These are phyloP conservation scores for Heliopora coerulea DNA, from an alignment of 92 coral and sea anemone genomes.

Conservation along the genomic window DNA sequence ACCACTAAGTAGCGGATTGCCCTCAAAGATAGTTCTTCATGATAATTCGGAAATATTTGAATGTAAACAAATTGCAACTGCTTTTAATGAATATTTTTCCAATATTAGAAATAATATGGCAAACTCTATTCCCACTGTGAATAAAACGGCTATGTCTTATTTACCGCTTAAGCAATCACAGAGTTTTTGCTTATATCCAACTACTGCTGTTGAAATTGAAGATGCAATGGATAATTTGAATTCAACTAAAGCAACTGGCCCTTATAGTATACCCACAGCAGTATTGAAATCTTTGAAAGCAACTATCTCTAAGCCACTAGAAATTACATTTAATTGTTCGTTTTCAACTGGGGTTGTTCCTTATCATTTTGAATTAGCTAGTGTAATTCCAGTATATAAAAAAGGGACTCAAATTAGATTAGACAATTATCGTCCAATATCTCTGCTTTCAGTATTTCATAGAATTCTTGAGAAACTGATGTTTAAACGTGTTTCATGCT, in stretches of 20 bases:
- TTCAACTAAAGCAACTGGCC: neutral
- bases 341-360: slow-evolving; percentile 2
- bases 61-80: no score
- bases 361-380: neutral
- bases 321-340: neutral
- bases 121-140: no score
- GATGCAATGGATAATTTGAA: neutral
- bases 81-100: no score
- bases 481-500: neutral
- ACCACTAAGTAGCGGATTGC: no score
- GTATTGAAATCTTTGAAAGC: neutral
- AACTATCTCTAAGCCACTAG: neutral
- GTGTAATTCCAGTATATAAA: neutral
- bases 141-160: no score
- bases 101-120: no score
- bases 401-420: neutral
- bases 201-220: neutral
- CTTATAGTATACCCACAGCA: neutral
- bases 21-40: no score
- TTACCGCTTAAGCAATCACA: no score
- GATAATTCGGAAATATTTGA: no score
- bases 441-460: neutral
- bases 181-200: no score
- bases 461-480: neutral
- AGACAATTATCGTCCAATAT: neutral